Evolutionary conservation across 1,140 invertebrate species (phyloP), one percentile per base, ranked within the genome.

Genomic region (Epicauta chinensis): DNA sequence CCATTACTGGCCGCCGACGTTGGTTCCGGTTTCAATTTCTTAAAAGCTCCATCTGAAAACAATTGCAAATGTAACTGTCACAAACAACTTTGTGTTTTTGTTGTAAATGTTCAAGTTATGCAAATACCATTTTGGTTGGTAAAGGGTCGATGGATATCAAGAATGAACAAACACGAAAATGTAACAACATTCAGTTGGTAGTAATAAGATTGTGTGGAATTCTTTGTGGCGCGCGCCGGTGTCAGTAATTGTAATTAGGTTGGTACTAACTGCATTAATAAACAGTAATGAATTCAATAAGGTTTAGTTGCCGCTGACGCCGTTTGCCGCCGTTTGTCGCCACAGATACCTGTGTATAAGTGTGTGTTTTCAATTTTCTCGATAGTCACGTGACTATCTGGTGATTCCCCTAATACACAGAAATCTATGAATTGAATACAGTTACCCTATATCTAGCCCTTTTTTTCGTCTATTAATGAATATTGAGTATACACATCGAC

Each of bases 1-100:
- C 77, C 52, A 73, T 74, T 60, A 52, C 74, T 76, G 16, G 70
- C 75, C 71, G 60, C 75, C 73, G 50, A 75, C 76, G 70, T 79
- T 74, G 88, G 87, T 73, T 96, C 92, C 10, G 90, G 87, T 76
- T 96, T 96, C 67, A 96, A 81, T 77, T 97, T 97, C 76, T 97
- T 97, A 75, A 97, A 96, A 59, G 93, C 93, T 56, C 93, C 93
- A 78, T 95, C 93, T 67, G 83, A 79, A 67, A 65, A 60, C 23
- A 23, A 23, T n/a, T n/a, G n/a, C n/a, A n/a, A n/a, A n/a, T n/a
- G n/a, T n/a, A n/a, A n/a, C n/a, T n/a, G n/a, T n/a, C n/a, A n/a
- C n/a, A n/a, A n/a, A 3, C 23, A 23, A 5, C 7, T 4, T 23
- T 23, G 23, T 23, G 23, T 23, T 23, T 23, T 23, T 23, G 7